Evolutionary conservation across 2,888 invertebrate genomes (phyloP).

Genomic region (Terebella lapidaria): DNA sequence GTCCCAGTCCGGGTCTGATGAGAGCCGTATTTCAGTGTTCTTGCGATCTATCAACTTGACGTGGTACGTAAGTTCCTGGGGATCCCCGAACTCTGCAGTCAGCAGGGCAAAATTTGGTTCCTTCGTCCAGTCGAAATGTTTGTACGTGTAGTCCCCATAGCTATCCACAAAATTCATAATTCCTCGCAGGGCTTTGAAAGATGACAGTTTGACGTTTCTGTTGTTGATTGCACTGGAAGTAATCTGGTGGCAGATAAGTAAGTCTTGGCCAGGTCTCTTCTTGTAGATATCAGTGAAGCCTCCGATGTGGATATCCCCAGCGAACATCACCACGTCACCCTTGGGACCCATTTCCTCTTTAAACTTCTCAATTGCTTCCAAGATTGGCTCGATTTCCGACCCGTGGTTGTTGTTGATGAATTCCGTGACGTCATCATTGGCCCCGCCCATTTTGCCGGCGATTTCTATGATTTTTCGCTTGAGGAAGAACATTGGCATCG

Average conservation of each 20-base stretch:
- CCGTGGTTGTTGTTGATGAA: conserved; percentile 6
- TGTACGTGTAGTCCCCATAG: conserved; percentile 5
- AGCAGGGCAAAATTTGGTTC: conserved; percentile 1
- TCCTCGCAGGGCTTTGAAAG: neutral
- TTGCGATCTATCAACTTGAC: neutral
- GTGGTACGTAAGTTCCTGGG: neutral
- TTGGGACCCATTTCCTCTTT: neutral
- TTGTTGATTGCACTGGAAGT: conserved; percentile 6
- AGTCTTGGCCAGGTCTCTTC: neutral
- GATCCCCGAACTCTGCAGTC: neutral
- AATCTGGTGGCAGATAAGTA: conserved; percentile 3
- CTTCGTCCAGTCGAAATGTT: conserved; percentile 9
- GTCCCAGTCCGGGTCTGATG: conserved; percentile 7
- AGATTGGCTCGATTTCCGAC: neutral
- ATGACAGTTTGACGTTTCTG: neutral
- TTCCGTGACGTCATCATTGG: conserved; percentile 4
- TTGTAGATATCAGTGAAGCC: conserved; percentile 11
- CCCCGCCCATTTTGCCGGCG: neutral
- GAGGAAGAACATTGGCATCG: conserved; percentile 6
- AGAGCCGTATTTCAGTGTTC: neutral
- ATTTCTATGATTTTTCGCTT: conserved; percentile 7
- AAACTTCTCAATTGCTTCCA: neutral
- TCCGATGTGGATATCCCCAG: conserved; percentile 7
- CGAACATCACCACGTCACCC: neutral
- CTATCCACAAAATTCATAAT: conserved; percentile 2